Conservation (phyloP, 2,113 vertebrate genomes). For the Gnathonemus echidnorhynchus region DNA sequence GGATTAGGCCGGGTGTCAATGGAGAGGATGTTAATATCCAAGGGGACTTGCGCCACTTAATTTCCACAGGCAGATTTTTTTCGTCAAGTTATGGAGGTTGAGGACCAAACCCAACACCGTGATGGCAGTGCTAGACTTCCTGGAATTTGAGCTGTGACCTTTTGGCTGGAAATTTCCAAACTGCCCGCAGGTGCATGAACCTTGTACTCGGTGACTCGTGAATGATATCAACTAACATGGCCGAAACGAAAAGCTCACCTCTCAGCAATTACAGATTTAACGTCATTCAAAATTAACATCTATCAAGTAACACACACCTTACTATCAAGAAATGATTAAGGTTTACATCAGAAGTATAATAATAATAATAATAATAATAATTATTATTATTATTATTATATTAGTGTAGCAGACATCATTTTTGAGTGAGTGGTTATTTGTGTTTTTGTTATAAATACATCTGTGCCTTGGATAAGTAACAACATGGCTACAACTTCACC, state of each 20-base stretch:
- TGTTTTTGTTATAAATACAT: background rate
- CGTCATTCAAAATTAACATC: background rate
- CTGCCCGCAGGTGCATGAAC: background rate
- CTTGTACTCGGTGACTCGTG: background rate
- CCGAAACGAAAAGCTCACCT: background rate
- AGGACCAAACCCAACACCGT: background rate
- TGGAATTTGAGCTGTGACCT: background rate
- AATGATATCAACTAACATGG: background rate
- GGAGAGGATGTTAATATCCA: background rate
- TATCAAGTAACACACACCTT: background rate
- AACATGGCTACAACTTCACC: background rate
- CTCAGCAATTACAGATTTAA: background rate
- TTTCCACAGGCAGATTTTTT: background rate
- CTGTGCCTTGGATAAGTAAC: background rate
- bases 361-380: background rate
- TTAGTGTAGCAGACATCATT: background rate
- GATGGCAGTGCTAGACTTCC: background rate
- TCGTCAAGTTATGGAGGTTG: background rate
- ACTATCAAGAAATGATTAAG: background rate
- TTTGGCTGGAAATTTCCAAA: background rate
- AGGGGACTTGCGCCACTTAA: background rate
- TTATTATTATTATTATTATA: background rate
- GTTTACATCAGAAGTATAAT: background rate
- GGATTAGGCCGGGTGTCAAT: background rate
- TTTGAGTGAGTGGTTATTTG: background rate